Evolutionary conservation across 2,113 vertebrate species (phyloP).

Genomic region (Morone chrysops): DNA sequence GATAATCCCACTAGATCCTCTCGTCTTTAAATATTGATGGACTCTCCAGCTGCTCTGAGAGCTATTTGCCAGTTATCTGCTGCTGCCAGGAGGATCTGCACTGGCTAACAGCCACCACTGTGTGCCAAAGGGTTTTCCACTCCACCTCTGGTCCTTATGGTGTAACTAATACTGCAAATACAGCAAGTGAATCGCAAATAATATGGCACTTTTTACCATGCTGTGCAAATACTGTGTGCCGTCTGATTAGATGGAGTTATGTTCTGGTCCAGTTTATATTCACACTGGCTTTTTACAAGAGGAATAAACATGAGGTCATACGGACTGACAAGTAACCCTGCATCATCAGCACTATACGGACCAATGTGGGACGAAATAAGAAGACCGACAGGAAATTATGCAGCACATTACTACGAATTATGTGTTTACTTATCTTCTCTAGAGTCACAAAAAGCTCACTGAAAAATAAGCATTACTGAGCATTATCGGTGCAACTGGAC

Average conservation of each 20-base stretch:
- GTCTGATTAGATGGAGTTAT: background rate
- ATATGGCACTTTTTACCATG: background rate
- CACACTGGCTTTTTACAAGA: background rate
- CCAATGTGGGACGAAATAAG: background rate
- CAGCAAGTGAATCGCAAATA: background rate
- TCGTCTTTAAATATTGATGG: constrained; percentile 55
- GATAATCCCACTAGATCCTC: constrained; percentile 39
- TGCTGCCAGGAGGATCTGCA: background rate
- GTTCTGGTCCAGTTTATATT: background rate
- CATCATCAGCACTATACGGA: background rate
- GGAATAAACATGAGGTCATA: too few species aligned
- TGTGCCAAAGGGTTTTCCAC: background rate
- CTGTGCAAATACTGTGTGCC: background rate
- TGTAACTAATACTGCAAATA: background rate
- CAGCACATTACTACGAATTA: too few species aligned
- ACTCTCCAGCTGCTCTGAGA: constrained; percentile 51
- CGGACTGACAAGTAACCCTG: background rate
- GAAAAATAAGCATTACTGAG: background rate
- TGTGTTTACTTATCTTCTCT: background rate
- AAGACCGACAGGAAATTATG: background rate
- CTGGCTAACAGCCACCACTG: background rate
- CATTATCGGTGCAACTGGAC: background rate
- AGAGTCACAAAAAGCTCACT: background rate
- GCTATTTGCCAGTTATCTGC: constrained; percentile 26
- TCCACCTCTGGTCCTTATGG: too few species aligned